Evolutionary conservation across 2,888 invertebrate genomes (phyloP).

Genomic region (Alsophila aescularia): DNA sequence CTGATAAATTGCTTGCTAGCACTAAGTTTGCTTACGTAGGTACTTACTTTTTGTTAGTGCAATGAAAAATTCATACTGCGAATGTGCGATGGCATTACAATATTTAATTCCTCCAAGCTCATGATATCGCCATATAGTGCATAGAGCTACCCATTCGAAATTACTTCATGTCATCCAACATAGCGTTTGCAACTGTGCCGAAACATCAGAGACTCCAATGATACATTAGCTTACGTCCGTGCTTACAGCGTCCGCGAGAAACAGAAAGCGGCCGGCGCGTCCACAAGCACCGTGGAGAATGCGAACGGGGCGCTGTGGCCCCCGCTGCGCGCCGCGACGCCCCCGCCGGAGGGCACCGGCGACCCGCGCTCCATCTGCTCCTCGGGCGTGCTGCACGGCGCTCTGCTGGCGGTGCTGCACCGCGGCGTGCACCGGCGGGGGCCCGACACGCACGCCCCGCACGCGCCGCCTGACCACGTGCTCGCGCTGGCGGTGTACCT

Average conservation of each 20-base stretch:
- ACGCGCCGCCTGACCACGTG: constrained; percentile 91
- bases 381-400: constrained; percentile 75
- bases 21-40: too few relatives aligned
- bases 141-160: too few relatives aligned
- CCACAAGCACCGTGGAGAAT: constrained; percentile 1
- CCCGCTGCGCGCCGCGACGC: constrained; percentile 61
- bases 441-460: constrained; percentile 85
- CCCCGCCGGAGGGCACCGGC: constrained; percentile 55
- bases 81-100: too few relatives aligned
- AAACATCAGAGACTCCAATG: too few relatives aligned
- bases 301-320: constrained; percentile 63
- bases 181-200: too few relatives aligned
- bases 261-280: constrained; percentile 54
- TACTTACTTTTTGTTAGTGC: too few relatives aligned
- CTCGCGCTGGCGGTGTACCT: constrained; percentile 94
- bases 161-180: too few relatives aligned
- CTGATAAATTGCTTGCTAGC: too few relatives aligned
- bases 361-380: constrained; percentile 72
- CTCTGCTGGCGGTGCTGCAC: constrained; percentile 92
- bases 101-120: too few relatives aligned
- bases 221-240: background rate
- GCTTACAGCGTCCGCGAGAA: constrained; percentile 67
- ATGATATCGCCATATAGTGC: too few relatives aligned
- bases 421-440: constrained; percentile 91
- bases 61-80: too few relatives aligned